Conservation (phyloP, 1,140 invertebrate genomes). For the Archivesica marissinica region DNA sequence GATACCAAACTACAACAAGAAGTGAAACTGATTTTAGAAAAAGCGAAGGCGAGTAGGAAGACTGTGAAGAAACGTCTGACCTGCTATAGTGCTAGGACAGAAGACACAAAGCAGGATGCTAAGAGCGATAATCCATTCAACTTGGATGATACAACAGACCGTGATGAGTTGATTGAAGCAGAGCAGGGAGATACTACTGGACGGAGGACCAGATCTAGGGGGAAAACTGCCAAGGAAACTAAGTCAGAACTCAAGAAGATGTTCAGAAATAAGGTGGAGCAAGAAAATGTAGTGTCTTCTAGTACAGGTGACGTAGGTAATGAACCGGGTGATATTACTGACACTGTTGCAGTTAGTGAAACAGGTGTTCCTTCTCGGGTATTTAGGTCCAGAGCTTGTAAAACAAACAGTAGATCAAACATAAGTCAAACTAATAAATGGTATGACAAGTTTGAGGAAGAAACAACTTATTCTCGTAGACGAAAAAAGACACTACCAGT, state of each 20-base stretch:
- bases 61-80: neutral
- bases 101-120: neutral
- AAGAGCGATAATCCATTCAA: conserved; percentile 10
- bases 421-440: too few relatives aligned
- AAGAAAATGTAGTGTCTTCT: conserved; percentile 42
- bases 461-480: neutral
- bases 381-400: neutral
- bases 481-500: neutral
- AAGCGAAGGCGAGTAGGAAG: conserved; percentile 6
- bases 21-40: neutral
- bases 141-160: neutral
- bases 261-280: neutral
- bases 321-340: neutral
- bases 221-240: neutral
- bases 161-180: neutral
- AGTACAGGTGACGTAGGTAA: conserved; percentile 23
- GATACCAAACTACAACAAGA: conserved; percentile 5
- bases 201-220: neutral
- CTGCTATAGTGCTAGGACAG: neutral
- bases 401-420: too few relatives aligned
- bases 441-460: too few relatives aligned
- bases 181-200: neutral
- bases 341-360: neutral
- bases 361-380: neutral
- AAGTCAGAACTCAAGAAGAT: neutral